These are phyloP conservation scores for Macrotis lagotis DNA, from an alignment of 2,113 vertebrate species.

Conservation along the genomic window DNA sequence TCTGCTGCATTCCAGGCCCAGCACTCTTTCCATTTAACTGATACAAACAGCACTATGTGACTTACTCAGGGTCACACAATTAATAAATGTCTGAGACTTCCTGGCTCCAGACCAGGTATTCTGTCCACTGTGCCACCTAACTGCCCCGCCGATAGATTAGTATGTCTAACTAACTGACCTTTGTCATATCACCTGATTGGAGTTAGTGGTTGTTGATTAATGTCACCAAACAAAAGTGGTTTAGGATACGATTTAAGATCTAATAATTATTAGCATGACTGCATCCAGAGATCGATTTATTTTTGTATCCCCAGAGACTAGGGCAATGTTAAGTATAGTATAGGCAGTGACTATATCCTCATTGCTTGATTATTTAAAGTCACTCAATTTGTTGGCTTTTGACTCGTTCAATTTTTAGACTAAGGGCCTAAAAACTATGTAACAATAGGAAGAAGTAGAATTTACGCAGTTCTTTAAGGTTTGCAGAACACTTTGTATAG, in stretches of 20 bases:
- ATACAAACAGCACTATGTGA: no score
- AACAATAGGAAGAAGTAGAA: background rate
- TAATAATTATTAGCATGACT: background rate
- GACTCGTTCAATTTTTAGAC: constrained; percentile 17
- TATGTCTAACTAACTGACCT: background rate
- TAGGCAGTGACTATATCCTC: background rate
- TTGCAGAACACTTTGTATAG: background rate
- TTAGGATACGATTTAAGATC: background rate
- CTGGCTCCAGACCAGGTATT: background rate
- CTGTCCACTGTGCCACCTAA: background rate
- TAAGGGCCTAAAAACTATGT: background rate
- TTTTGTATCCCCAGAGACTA: background rate
- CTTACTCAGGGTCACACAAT: no score
- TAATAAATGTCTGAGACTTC: no score
- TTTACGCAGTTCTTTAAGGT: background rate
- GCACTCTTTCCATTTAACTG: no score
- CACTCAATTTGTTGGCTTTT: constrained; percentile 35
- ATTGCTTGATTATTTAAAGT: background rate
- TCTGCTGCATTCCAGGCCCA: background rate
- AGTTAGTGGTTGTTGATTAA: background rate
- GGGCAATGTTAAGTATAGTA: background rate
- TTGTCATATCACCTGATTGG: background rate
- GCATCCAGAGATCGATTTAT: background rate
- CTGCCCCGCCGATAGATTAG: background rate
- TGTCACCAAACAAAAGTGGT: background rate